phyloP scores from a whole-genome alignment of 2,797 vertebrate species.

The Myripristis murdjan region DNA sequence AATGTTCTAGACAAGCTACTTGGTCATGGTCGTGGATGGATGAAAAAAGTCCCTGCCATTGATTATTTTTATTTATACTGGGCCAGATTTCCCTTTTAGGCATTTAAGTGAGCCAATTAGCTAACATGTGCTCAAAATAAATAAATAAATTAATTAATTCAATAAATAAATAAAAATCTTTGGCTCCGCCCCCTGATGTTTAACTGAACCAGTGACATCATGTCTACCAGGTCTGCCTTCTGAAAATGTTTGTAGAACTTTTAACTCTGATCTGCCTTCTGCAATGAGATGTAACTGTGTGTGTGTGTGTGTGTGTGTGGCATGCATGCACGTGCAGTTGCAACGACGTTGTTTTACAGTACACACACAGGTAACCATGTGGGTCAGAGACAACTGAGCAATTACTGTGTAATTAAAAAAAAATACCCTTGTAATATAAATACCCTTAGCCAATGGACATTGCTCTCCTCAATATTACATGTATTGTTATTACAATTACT shows the following conservation, averaged over 20 bases:
- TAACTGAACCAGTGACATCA: not conserved
- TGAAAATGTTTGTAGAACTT: slow-evolving; percentile 48
- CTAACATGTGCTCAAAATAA: too few species aligned
- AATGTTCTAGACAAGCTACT: too few species aligned
- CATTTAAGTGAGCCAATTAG: too few species aligned
- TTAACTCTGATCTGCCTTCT: slow-evolving; percentile 78
- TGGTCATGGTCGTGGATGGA: too few species aligned
- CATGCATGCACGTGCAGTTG: slow-evolving; percentile 47
- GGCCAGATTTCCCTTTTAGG: too few species aligned
- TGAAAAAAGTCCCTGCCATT: too few species aligned
- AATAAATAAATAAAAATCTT: too few species aligned
- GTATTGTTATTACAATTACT: slow-evolving; percentile 83
- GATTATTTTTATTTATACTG: too few species aligned
- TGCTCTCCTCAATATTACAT: slow-evolving; percentile 84
- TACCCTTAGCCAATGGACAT: slow-evolving; percentile 82
- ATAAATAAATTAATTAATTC: too few species aligned
- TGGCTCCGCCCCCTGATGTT: not conserved
- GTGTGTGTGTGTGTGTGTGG: slow-evolving; percentile 24
- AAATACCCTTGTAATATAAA: slow-evolving; percentile 82
- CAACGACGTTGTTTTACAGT: slow-evolving; percentile 73
- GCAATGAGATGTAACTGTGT: slow-evolving; percentile 53
- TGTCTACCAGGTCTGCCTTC: slow-evolving; percentile 41
- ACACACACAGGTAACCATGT: slow-evolving; percentile 77
- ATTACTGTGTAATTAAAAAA: slow-evolving; percentile 89
- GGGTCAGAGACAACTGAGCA: slow-evolving; percentile 83